Conservation (phyloP, 2,797 vertebrate species). For the Pantherophis vulpinus region DNA sequence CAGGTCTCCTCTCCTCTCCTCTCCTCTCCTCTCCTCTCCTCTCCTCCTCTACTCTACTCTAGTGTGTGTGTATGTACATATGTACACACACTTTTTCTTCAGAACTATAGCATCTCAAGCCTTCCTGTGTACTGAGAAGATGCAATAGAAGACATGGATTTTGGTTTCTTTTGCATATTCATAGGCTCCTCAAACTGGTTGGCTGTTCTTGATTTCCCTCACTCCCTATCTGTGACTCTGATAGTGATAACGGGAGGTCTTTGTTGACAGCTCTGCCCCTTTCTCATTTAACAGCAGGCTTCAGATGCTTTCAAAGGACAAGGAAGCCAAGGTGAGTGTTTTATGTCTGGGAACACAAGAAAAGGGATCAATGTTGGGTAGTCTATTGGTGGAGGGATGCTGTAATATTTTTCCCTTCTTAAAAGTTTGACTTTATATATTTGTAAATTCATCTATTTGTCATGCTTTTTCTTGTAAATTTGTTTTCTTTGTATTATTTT, state of each 20-base stretch:
- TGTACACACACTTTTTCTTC: no score
- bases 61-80: no score
- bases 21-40: no score
- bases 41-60: no score
- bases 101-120: not conserved
- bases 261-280: not conserved
- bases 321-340: conserved; percentile 29
- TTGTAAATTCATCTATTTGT: not conserved
- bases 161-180: conserved; percentile 72
- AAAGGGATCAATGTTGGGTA: not conserved
- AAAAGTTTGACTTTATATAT: not conserved
- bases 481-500: not conserved
- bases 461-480: not conserved
- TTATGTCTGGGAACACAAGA: rapidly evolving
- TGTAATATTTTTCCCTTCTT: not conserved
- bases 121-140: not conserved
- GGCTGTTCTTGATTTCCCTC: conserved; percentile 56
- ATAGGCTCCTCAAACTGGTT: conserved; percentile 63
- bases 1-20: not conserved
- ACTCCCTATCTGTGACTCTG: conserved; percentile 51
- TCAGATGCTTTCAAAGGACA: not conserved
- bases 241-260: not conserved
- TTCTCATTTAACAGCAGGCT: not conserved
- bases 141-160: conserved; percentile 13
- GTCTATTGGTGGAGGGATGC: not conserved